Evolutionary conservation across 1,140 invertebrate genomes (phyloP).

Genomic region (Araneus ventricosus): DNA sequence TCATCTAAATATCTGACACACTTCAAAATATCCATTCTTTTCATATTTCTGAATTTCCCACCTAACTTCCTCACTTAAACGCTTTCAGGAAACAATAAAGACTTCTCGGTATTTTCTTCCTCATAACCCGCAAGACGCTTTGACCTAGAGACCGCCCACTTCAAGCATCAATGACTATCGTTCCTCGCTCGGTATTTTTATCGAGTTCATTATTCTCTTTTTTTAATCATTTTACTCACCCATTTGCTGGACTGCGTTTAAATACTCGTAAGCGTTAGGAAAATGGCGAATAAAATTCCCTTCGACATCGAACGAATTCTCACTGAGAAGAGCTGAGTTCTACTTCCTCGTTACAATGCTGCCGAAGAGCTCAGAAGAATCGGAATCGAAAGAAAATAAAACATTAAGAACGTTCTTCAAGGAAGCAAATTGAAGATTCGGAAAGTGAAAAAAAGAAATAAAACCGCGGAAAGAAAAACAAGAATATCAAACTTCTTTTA

Average conservation of each 20-base stretch:
- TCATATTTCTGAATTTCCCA: background rate
- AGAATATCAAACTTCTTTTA: too few relatives aligned
- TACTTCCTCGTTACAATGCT: constrained; percentile 27
- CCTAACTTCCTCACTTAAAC: constrained; percentile 25
- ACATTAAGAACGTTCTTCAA: background rate
- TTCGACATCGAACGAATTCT: background rate
- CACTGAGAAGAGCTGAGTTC: background rate
- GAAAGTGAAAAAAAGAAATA: background rate
- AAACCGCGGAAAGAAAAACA: background rate
- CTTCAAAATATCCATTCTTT: background rate
- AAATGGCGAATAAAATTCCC: background rate
- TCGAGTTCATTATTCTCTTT: constrained; percentile 35
- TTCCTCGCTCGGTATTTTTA: constrained; percentile 52
- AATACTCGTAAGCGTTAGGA: background rate
- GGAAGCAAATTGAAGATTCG: background rate
- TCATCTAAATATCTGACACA: background rate
- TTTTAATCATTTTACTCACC: constrained; percentile 20
- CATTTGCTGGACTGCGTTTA: constrained; percentile 18
- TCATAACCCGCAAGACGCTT: constrained; percentile 24
- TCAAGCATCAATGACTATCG: constrained; percentile 45
- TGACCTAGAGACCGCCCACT: constrained; percentile 60
- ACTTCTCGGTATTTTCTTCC: constrained; percentile 13
- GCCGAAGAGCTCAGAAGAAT: background rate
- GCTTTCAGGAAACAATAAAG: constrained; percentile 30
- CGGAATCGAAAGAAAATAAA: background rate